Evolutionary conservation across 2,113 vertebrate species (phyloP).

Genomic region (Calyptomena viridis): DNA sequence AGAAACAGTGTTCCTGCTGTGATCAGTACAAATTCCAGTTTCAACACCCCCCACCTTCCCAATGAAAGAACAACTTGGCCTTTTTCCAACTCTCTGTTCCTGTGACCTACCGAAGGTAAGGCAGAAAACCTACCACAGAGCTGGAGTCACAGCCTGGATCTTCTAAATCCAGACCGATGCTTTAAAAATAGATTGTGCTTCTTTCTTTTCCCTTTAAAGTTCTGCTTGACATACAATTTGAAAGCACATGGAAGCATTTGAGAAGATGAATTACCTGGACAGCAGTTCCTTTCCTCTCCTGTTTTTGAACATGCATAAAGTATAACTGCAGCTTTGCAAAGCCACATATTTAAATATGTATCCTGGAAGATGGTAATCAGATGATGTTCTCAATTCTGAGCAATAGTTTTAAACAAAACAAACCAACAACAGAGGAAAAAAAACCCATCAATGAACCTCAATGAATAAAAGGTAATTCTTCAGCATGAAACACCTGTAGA

Average conservation of each 20-base stretch:
- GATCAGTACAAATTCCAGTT: background rate
- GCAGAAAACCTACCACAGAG: background rate
- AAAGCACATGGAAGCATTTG: background rate
- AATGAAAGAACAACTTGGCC: background rate
- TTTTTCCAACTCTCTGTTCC: background rate
- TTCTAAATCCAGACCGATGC: background rate
- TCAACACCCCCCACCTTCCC: background rate
- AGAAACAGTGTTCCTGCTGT: accelerated
- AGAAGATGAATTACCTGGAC: background rate
- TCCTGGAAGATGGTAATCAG: background rate
- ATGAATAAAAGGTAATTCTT: background rate
- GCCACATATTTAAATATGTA: background rate
- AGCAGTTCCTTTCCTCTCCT: background rate
- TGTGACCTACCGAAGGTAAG: background rate
- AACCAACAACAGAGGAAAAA: background rate
- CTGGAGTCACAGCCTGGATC: background rate
- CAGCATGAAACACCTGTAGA: background rate
- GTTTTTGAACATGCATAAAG: background rate
- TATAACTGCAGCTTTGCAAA: background rate
- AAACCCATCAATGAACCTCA: background rate
- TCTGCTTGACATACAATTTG: background rate
- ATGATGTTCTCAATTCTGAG: background rate
- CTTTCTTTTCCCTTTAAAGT: background rate
- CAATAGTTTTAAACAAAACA: background rate
- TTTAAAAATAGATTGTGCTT: background rate